Percentiles rank a stretch among this genome's conserved stretches.
Conservation (phyloP, 37 sponge, comb jelly and placozoan species). For the Cliona cf. orientalis region DNA sequence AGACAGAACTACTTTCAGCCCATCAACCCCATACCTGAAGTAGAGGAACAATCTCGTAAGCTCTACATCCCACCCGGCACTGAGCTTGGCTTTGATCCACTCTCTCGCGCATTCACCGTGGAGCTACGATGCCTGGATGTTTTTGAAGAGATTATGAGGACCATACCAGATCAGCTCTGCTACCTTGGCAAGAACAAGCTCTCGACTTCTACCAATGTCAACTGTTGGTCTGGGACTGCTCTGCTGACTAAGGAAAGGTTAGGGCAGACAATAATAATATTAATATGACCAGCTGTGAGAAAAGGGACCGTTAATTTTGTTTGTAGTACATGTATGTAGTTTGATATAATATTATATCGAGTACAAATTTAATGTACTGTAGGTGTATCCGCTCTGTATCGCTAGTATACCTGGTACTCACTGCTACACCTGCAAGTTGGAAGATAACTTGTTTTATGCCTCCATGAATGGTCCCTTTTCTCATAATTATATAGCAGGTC, state of each 20-base stretch:
- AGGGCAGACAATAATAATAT: not conserved
- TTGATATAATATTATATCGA: not conserved
- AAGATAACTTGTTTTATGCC: too few species aligned
- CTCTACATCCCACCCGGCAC: not conserved
- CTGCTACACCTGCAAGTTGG: too few species aligned
- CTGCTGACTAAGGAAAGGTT: not conserved
- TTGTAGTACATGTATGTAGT: too few species aligned
- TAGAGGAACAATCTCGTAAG: not conserved
- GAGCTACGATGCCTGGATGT: constrained; percentile 38
- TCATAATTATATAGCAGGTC: too few species aligned
- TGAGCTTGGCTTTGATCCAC: not conserved
- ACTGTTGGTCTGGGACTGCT: constrained; percentile 49
- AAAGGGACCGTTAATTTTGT: not conserved
- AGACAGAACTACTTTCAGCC: not conserved
- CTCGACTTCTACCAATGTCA: constrained; percentile 3
- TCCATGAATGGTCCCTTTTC: too few species aligned
- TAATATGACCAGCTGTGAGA: not conserved
- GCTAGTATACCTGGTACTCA: too few species aligned
- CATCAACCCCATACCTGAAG: not conserved
- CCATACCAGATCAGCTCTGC: constrained; percentile 45
- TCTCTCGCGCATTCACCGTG: constrained; percentile 11
- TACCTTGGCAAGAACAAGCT: constrained; percentile 22
- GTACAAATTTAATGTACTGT: not conserved
- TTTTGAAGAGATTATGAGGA: not conserved
- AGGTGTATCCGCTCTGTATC: not conserved